phyloP scores from a whole-genome alignment of 2,113 vertebrate species.

The Pongo pygmaeus region DNA sequence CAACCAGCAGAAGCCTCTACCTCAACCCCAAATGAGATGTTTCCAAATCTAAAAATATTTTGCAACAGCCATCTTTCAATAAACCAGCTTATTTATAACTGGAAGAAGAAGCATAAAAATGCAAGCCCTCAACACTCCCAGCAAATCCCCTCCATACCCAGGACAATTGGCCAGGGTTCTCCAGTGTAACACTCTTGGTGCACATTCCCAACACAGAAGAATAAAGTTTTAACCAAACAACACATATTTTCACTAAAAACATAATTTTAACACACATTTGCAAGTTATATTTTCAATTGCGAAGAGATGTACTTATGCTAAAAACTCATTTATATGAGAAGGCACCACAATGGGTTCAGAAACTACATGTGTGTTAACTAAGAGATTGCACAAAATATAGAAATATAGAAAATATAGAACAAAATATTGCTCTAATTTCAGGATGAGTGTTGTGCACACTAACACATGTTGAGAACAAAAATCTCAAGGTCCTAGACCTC shows the following conservation, averaged over 20 bases:
- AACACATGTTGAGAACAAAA: neutral
- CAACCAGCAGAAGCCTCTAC: neutral
- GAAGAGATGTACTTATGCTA: neutral
- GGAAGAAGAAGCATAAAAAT: neutral
- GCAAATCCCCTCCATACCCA: neutral
- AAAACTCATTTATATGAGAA: neutral
- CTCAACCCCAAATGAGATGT: neutral
- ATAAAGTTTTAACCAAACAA: neutral
- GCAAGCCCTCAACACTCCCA: neutral
- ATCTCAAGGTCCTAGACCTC: neutral
- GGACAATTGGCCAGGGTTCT: neutral
- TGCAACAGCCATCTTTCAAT: neutral
- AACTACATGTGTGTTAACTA: neutral
- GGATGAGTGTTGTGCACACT: neutral
- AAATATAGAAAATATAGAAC: neutral
- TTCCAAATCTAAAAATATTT: neutral
- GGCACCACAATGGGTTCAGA: neutral
- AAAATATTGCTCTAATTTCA: neutral
- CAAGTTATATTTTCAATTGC: neutral
- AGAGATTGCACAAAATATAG: neutral
- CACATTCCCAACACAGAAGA: neutral
- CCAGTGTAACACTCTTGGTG: too few species aligned
- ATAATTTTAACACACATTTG: neutral
- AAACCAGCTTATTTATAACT: neutral
- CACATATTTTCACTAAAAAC: neutral